Conservation (phyloP, 2,113 vertebrate species). For the Sphyrna mokarran region DNA sequence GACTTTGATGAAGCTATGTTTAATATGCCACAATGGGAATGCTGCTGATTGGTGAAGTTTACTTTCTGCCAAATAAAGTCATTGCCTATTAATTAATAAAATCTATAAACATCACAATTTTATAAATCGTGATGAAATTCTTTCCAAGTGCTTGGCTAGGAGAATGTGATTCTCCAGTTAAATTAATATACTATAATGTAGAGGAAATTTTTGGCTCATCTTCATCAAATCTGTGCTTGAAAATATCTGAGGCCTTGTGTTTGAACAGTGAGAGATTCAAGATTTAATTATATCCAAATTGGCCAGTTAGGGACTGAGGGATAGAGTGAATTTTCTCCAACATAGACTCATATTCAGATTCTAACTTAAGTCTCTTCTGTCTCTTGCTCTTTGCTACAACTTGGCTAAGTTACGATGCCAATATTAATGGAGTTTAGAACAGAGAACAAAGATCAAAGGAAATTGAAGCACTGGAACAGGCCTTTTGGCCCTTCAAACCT, state of each 20-base stretch:
- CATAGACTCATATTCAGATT: not conserved
- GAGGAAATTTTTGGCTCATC: not conserved
- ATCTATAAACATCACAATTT: not conserved
- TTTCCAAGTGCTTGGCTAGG: not conserved
- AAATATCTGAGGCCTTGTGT: too few species aligned
- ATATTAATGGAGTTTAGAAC: not conserved
- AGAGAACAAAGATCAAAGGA: not conserved
- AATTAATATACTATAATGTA: not conserved
- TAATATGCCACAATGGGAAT: not conserved
- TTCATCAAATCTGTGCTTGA: not conserved
- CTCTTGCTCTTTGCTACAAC: not conserved
- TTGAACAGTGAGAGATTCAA: not conserved
- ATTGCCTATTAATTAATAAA: conserved; percentile 12
- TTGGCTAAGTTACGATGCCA: not conserved
- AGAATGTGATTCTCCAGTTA: not conserved
- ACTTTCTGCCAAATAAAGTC: not conserved
- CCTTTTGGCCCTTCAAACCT: too few species aligned
- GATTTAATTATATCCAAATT: not conserved
- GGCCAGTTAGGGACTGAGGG: not conserved
- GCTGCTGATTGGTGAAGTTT: not conserved
- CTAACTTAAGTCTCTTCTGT: not conserved
- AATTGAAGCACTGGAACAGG: too few species aligned
- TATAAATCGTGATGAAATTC: not conserved
- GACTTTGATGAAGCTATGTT: too few species aligned
- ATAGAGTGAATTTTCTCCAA: not conserved